Evolutionary conservation across 2,113 vertebrate species (phyloP), one percentile per base, ranked within the genome.

Genomic region (Hirundichthys speculiger): DNA sequence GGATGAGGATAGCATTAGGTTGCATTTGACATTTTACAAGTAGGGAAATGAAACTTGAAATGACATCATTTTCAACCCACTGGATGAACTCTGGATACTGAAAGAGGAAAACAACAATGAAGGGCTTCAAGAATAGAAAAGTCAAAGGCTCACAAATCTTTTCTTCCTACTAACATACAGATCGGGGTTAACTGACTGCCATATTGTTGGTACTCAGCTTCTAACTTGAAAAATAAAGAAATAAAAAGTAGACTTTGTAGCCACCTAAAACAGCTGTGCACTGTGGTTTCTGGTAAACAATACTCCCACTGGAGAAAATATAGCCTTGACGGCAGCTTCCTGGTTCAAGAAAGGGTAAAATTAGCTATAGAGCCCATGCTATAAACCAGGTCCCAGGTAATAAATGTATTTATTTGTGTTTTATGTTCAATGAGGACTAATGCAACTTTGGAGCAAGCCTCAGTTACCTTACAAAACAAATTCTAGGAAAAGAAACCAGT

Each of bases 21-120:
- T 59, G 24, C 56, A 46, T 59, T 59, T 34, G 42, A 34, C 14
- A 45, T 59, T 24, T 15, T 14, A 59, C 7, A 46, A 15, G n/a
- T 58, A 4, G 6, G 25, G 27, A 58, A 58, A 43, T 25, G 16
- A 59, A 30, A 46, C 18, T 34, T 42, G 13, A 20, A 59, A 59
- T 59, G 2, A 46, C 27, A 11, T 46, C 18, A 19, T 24, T 59
- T 46, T 59, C 42, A 27, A 25, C 16, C n/a, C 25, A 34, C 30
- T 34, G 30, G 30, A 20, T 46, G 13, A 19, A 46, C 24, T 43
- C 16, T 46, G 18, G 16, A 30, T 45, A n/a, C 56, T 59, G 41
- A 46, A 46, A 48, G 9, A 21, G 10, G 42, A 48, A 61, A 60
- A 38, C 34, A 13, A 47, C 14, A 3, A 38, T 16, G 4, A 14